Conservation (phyloP, 2,113 vertebrate genomes). For the Phodopus roborovskii region DNA sequence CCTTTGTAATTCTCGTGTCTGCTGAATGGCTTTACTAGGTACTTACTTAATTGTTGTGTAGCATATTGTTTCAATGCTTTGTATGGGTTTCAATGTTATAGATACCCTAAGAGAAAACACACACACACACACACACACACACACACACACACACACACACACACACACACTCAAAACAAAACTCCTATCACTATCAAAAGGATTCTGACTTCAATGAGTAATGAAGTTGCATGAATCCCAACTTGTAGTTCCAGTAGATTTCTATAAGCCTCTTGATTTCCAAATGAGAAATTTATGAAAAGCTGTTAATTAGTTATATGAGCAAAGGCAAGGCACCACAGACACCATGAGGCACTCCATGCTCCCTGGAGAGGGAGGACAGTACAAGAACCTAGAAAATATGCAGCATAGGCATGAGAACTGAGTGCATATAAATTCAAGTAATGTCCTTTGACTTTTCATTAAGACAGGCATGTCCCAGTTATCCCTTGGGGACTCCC, state of each 20-base stretch:
- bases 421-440: constrained; percentile 77
- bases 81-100: neutral
- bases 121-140: neutral
- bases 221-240: constrained; percentile 69
- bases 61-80: neutral
- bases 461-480: constrained; percentile 79
- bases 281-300: constrained; percentile 71
- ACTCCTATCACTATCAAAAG: constrained; percentile 68
- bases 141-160: neutral
- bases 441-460: constrained; percentile 83
- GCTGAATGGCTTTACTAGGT: constrained; percentile 19
- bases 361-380: constrained; percentile 62
- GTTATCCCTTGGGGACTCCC: constrained; percentile 79
- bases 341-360: neutral
- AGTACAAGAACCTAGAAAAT: constrained; percentile 58
- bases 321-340: constrained; percentile 37
- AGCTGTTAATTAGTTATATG: constrained; percentile 77
- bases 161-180: neutral
- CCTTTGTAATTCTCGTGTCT: constrained; percentile 33
- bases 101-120: neutral
- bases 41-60: constrained; percentile 30
- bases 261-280: constrained; percentile 75
- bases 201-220: constrained; percentile 74
- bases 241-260: constrained; percentile 78
- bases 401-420: constrained; percentile 59